These are phyloP conservation scores for Erythrolamprus reginae DNA, from an alignment of 2,113 vertebrate species.

Conservation along the genomic window DNA sequence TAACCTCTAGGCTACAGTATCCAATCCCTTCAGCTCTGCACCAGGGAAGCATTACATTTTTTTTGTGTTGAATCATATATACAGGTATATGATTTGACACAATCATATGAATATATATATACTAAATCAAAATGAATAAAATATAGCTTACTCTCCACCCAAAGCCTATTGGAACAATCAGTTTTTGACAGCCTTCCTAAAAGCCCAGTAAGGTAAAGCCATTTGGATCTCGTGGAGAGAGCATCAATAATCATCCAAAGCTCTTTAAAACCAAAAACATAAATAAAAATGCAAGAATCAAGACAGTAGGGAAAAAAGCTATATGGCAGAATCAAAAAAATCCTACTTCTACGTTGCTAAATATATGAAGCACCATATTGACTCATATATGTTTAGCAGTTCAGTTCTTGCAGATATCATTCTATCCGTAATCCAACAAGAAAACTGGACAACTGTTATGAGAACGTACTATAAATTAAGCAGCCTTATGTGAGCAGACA, in stretches of 20 bases:
- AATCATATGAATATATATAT: not conserved
- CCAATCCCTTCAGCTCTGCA: too few species aligned
- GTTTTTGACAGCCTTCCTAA: not conserved
- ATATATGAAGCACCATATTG: not conserved
- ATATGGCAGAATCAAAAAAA: not conserved
- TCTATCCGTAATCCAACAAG: not conserved
- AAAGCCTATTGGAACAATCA: not conserved
- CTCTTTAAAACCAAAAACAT: not conserved
- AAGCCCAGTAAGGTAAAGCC: not conserved
- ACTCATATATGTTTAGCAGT: not conserved
- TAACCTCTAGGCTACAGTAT: too few species aligned
- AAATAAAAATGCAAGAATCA: not conserved
- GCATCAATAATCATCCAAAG: not conserved
- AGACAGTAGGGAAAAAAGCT: not conserved
- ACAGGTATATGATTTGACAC: too few species aligned
- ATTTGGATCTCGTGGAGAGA: not conserved
- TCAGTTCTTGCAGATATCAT: not conserved
- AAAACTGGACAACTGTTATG: not conserved
- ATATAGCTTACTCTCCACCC: not conserved
- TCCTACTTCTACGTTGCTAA: not conserved
- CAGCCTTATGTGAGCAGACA: not conserved
- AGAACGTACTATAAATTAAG: not conserved
- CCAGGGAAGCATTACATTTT: too few species aligned
- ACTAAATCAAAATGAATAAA: too few species aligned
- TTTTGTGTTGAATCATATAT: too few species aligned